phyloP scores from a whole-genome alignment of 2,113 vertebrate genomes.

The Hydrochoerus hydrochaeris region DNA sequence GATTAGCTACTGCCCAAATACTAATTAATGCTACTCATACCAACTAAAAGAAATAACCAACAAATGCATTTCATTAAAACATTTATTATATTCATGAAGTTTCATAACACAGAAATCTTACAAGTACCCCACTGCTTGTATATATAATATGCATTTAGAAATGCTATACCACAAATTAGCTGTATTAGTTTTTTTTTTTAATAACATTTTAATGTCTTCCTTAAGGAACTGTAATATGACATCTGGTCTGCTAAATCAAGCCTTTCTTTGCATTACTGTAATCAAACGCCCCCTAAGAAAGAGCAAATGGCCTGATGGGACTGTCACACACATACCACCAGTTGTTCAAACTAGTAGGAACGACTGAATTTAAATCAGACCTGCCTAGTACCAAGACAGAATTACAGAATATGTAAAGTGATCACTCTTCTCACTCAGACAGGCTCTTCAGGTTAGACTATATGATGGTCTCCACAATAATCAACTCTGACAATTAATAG shows the following conservation, averaged over 20 bases:
- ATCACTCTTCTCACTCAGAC: neutral
- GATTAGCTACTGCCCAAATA: neutral
- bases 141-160: neutral
- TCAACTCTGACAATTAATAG: neutral
- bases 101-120: neutral
- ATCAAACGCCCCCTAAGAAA: neutral
- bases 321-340: neutral
- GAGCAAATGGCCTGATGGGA: neutral
- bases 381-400: neutral
- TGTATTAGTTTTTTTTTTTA: neutral
- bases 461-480: neutral
- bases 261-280: neutral
- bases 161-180: neutral
- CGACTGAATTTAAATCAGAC: neutral
- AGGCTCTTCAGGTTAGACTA: neutral
- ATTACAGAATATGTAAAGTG: neutral
- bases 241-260: neutral
- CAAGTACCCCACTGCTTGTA: neutral
- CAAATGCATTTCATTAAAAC: neutral
- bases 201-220: neutral
- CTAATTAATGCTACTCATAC: neutral
- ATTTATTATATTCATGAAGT: neutral
- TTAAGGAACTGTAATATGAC: neutral
- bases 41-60: neutral
- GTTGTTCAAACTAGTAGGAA: neutral